Evolutionary conservation across 2,888 invertebrate species (phyloP), one percentile per base, ranked within the genome.

Genomic region (Brachyopa scutellaris): DNA sequence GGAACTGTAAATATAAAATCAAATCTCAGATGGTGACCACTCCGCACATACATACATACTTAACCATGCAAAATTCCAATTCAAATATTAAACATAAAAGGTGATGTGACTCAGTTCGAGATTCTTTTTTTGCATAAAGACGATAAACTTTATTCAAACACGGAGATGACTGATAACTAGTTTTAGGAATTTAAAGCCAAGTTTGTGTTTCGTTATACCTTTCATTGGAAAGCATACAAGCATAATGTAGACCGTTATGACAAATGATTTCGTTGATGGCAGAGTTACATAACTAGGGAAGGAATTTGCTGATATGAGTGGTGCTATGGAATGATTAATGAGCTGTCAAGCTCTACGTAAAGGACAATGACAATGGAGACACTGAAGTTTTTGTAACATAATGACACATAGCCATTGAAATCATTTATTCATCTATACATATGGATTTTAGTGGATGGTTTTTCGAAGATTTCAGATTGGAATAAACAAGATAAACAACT

Each of bases 61-160:
- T 55, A 55, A 33, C 47, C 62, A 53, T 53, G 47, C 31, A 62
- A 73, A 73, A 73, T 67, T 73, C 53, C 51, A 74, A 74, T 31
- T 55, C 42, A 74, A 74, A 74, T 74, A 69, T 69, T 67, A 38
- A 67, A 23, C 49, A 66, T 51, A 19, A 40, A 62, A 21, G 8
- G 21, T 23, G 15, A 31, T 15, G 40, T 80, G 79, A 80, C 49
- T 80, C 79, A 80, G 49, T 49, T 67, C 17, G 51, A 55, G 13
- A 51, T 59, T 67, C 15, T 29, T n/a, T 49, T n/a, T 59, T 55
- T 59, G 64, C 73, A 73, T 61, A 51, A 55, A 73, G 31, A 66
- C 57, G 29, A n/a, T 15, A 23, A 38, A 47, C 23, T 29, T 49
- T 19, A 33, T 59, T 17, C 21, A 45, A 78, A 66, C 42, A 59